Base-by-base conservation (phyloP, 2,888 invertebrate species). In the Pomacea canaliculata region DNA sequence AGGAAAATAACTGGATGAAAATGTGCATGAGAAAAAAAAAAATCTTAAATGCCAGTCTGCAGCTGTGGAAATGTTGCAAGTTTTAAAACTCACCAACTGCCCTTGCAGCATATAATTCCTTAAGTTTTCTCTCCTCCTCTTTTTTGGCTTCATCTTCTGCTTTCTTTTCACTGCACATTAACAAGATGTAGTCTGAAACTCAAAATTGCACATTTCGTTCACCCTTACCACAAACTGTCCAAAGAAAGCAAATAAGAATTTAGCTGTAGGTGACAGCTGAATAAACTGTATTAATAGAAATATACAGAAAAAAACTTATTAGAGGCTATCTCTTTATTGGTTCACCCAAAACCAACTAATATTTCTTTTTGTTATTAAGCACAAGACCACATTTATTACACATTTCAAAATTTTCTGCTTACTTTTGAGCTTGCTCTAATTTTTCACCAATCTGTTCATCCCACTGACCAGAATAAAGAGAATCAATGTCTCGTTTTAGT, bases 361-460 rank as follows among this genome's bases (percentile, higher is more conserved):
- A 37, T 37, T 37, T 5, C 3, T 23, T 37, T 5, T 37, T 37
- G 37, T 37, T 37, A 37, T 37, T 37, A 37, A 37, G 37, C 37
- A 37, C 37, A 37, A 37, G 37, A 37, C 37, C 37, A 37, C 37
- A 37, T 37, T 37, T 37, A 37, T 37, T 37, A 37, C 37, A 37
- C 37, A 37, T 37, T 37, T 37, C 37, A 37, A 37, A 37, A 37
- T 37, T 37, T 37, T 56, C 19, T n/a, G 88, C 92, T 87, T 85
- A 92, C 85, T 94, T 93, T 83, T 96, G 95, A 16, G 96, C 94
- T 67, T 93, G 93, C 18, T 93, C 91, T 93, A 94, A 95, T 91
- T 96, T 93, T 80, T 94, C 94, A 66, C 94, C 93, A 0, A 97
- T 89, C 75, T 94, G 93, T 5, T 95, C 94, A 82, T 96, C 96